These are phyloP conservation scores for Pocota personata DNA, from an alignment of 2,888 invertebrate species.

Conservation along the genomic window DNA sequence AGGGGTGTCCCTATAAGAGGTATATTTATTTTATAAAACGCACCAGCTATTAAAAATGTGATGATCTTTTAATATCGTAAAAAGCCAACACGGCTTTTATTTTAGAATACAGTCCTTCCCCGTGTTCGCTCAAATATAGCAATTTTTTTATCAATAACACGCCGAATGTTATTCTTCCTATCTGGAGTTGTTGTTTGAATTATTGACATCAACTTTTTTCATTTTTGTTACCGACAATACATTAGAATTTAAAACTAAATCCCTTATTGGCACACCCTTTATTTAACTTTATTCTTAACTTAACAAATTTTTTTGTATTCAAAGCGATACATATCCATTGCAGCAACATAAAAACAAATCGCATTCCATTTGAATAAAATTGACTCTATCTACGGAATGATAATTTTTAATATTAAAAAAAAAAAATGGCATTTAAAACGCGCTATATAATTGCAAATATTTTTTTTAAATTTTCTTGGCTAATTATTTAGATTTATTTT, in stretches of 20 bases:
- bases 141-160: too few species aligned
- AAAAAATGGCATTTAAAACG: conserved; percentile 25
- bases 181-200: too few species aligned
- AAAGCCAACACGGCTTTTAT: too few species aligned
- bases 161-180: too few species aligned
- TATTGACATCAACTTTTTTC: too few species aligned
- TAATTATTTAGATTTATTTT: conserved; percentile 7
- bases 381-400: conserved; percentile 49
- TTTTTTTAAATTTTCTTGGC: background rate
- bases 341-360: background rate
- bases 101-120: too few species aligned
- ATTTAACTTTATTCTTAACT: background rate
- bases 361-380: conserved; percentile 43
- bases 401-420: background rate
- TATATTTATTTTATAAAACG: too few species aligned
- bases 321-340: background rate
- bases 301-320: background rate
- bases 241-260: background rate
- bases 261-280: background rate
- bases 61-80: too few species aligned
- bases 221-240: too few species aligned
- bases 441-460: conserved; percentile 19
- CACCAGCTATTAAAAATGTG: too few species aligned
- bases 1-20: background rate
- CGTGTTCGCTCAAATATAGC: too few species aligned